Base-by-base conservation (phyloP, 2,797 vertebrate species). In the Sphenopsis melanotis region DNA sequence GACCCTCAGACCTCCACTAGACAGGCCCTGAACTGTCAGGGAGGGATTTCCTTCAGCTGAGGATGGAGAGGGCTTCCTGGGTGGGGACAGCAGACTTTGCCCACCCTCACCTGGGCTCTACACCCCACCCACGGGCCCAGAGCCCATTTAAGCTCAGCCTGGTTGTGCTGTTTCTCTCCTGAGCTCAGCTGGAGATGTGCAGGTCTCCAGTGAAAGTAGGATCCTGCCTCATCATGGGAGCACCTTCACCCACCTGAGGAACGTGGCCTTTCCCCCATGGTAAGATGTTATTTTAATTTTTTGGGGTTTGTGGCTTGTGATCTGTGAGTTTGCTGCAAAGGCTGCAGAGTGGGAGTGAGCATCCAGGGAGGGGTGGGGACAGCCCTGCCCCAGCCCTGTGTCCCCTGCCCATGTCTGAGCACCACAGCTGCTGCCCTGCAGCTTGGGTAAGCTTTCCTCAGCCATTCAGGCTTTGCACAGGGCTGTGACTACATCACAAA, bases 111-210 rank as follows among this genome's bases (percentile, higher is more conserved):
- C 69, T 81, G 87, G 18, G 52, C 37, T 83, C 65, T 37, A 4
- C 24, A 36, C 27, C 20, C 74, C 64, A 50, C 34, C 55, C 61
- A 36, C 1, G 0, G 16, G 1, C 41, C 32, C 52, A 32, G 59
- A 84, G 37, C n/a, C 41, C 10, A 53, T 80, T 85, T 75, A 65
- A 86, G 53, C 57, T 47, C 89, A 76, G 42, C 13, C 76, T 81
- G 8, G 30, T 0, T 1, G 1, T 16, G 3, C 3, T 3, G 0
- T 0, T 36, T 1, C 41, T 29, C 2, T 47, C 6, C 13, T 26
- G 4, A 36, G 22, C 36, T 34, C 6, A 7, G 52, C 14, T 55
- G 12, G 15, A 59, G 17, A 0, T 1, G 10, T 1, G 7, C 0
- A 1, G 17, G 6, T 69, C 26, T 59, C 1, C 0, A 20, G 27